Evolutionary conservation across 92 coral and sea anemone species (phyloP), one percentile per base, ranked within the genome.

Genomic region (Siderastrea siderea): DNA sequence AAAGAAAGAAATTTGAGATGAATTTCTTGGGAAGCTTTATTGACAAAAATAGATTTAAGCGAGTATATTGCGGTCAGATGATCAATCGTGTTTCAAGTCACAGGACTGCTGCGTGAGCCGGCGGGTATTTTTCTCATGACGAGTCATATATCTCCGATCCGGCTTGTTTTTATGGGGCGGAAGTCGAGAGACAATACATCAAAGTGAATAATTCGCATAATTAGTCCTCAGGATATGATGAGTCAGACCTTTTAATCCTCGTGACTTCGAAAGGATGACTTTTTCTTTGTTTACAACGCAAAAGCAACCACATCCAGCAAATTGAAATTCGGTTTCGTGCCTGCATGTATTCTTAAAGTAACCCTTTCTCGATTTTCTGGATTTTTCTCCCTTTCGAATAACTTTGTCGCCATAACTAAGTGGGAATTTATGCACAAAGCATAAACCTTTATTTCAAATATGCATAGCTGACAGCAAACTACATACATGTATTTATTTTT

Each of bases 91-190:
- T 75, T 79, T 54, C 17, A 46, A 54, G 86, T 82, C 86, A 82
- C 78, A 82, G 26, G 86, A 69, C 51, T 14, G 1, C 26, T 57
- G 86, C 86, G 69, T 82, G 86, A 82, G 78, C 7, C 11, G 17
- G 3, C 44, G 11, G 16, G 55, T 45, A 71, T 69, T 69, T 82
- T 82, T 57, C 58, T 46, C 86, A 82, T 82, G 86, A 82, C 86
- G 70, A 82, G 62, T 74, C 62, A 80, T 53, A 53, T 80, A 44
- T 50, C 8, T 26, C 38, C 38, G 38, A 26, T 26, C 15, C 58
- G 26, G 8, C 84, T 51, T 65, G 65, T 66, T 51, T 79, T 0
- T 26, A 26, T 26, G 38, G 65, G 63, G 55, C 78, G 69, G 86
- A 82, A 82, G 78, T 82, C 51, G 47, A 26, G 16, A 4, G 17